A percentile compares a stretch with the other conserved stretches of the same genome.
Evolutionary conservation across 2,113 vertebrate species (phyloP).

Genomic region (Chauna torquata): DNA sequence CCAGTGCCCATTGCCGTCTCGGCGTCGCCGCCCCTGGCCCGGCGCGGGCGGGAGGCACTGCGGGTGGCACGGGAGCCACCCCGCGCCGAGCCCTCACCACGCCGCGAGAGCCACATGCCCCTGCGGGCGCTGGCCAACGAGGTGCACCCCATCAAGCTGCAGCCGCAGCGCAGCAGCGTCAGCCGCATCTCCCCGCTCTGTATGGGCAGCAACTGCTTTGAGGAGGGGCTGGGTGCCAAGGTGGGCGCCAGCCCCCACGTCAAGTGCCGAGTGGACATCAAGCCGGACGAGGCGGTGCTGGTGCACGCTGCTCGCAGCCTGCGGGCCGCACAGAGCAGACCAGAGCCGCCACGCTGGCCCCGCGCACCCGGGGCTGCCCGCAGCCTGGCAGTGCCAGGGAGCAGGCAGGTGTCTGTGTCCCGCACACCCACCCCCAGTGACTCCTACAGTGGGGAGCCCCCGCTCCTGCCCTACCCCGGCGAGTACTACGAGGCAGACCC

Average conservation of each 20-base stretch:
- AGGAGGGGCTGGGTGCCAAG: constrained; percentile 75
- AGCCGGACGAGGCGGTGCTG: constrained; percentile 88
- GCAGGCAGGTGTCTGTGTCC: constrained; percentile 77
- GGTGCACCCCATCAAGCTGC: constrained; percentile 94
- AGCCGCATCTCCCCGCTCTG: constrained; percentile 89
- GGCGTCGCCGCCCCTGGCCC: constrained; percentile 57
- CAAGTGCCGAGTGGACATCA: constrained; percentile 92
- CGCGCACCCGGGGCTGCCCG: constrained; percentile 75
- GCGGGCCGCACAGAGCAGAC: constrained; percentile 60
- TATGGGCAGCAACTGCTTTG: constrained; percentile 85
- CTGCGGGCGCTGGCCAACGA: constrained; percentile 87
- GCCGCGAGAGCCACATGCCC: constrained; percentile 76
- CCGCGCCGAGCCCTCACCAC: constrained; percentile 79
- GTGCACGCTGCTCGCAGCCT: constrained; percentile 80
- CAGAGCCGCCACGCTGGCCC: constrained; percentile 72
- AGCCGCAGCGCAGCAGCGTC: constrained; percentile 85
- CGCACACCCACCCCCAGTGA: constrained; percentile 91
- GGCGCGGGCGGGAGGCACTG: constrained; percentile 78
- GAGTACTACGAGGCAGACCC: constrained; percentile 78
- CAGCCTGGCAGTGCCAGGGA: constrained; percentile 82
- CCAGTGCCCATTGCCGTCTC: constrained; percentile 83
- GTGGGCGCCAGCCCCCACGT: constrained; percentile 85
- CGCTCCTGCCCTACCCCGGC: constrained; percentile 77
- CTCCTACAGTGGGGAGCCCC: constrained; percentile 86
- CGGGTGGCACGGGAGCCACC: constrained; percentile 73